Conservation (phyloP, 2,113 vertebrate species). For the Diadophis punctatus region DNA sequence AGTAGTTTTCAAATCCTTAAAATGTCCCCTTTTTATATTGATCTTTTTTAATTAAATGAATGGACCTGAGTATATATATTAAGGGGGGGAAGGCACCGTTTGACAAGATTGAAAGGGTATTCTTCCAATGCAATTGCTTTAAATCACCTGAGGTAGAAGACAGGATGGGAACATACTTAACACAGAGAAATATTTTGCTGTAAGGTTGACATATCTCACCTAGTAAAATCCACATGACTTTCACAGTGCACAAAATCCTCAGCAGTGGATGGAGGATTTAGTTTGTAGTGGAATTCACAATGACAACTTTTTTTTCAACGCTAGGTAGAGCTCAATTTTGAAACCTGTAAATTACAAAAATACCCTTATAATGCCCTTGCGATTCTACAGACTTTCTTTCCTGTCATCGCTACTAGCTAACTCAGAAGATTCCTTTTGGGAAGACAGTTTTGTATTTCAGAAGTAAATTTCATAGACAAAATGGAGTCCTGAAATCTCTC, state of each 20-base stretch:
- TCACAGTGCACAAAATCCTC: not conserved
- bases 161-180: conserved; percentile 20
- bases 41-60: conserved; percentile 69
- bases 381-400: not conserved
- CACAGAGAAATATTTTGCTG: conserved; percentile 6
- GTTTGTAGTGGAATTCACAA: not conserved
- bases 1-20: conserved; percentile 62
- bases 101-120: conserved; percentile 50
- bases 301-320: not conserved
- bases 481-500: not conserved
- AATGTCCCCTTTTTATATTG: conserved; percentile 61
- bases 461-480: not conserved
- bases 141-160: not conserved
- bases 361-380: not conserved
- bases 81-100: conserved; percentile 47
- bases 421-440: not conserved
- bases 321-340: not conserved
- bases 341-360: not conserved
- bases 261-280: not conserved
- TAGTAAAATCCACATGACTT: not conserved
- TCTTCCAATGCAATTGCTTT: conserved; percentile 14
- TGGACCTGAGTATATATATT: conserved; percentile 60
- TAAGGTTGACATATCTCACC: not conserved
- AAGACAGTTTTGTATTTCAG: not conserved
- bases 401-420: not conserved